phyloP scores from a whole-genome alignment of 2,113 vertebrate genomes.

The Salvelinus alpinus region DNA sequence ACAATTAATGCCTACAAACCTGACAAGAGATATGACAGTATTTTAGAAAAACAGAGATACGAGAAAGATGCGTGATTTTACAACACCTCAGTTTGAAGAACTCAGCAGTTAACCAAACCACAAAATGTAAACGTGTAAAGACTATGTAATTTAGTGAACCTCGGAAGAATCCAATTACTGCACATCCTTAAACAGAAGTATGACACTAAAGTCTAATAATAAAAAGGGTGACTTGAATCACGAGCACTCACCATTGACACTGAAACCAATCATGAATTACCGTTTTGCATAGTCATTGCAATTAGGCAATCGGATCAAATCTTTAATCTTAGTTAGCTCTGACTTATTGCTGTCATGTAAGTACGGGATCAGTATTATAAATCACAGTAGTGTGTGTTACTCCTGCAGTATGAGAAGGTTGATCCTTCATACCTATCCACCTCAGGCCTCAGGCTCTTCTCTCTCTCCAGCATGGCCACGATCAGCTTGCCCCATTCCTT shows the following conservation, averaged over 20 bases:
- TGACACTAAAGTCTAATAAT: background rate
- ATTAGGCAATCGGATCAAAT: no score
- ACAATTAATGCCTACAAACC: no score
- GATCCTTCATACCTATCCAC: constrained; percentile 84
- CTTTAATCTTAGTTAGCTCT: no score
- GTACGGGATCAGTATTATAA: background rate
- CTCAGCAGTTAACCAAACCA: background rate
- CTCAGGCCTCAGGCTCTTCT: constrained; percentile 92
- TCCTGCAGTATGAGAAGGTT: constrained; percentile 6
- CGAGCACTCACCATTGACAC: background rate
- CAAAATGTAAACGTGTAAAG: background rate
- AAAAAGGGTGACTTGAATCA: background rate
- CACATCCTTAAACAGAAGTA: background rate
- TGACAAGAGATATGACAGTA: no score
- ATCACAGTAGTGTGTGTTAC: background rate
- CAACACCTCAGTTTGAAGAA: no score
- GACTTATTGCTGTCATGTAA: background rate
- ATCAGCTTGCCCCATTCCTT: constrained; percentile 98
- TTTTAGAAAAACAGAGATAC: no score
- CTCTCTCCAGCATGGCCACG: constrained; percentile 94
- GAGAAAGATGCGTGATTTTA: no score
- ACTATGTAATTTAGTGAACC: background rate
- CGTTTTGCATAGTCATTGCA: no score
- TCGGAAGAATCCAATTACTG: no score
- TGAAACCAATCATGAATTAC: background rate